Evolutionary conservation across 2,113 vertebrate genomes (phyloP), one percentile per base, ranked within the genome.

Genomic region (Leucosticte australis): DNA sequence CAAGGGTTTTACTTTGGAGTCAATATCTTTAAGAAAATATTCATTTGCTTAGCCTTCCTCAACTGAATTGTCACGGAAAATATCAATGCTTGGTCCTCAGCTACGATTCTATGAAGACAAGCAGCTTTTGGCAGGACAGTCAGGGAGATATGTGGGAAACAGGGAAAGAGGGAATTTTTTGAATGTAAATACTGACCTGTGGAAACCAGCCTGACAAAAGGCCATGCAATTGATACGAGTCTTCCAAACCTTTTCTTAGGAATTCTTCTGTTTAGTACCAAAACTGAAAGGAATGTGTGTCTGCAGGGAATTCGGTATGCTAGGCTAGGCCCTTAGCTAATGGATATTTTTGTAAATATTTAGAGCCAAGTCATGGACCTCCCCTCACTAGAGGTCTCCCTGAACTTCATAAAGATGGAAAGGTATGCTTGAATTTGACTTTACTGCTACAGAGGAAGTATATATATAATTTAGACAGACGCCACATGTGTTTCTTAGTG

Each of bases 281-380:
- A 57, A 89, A 75, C 4, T 94, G 57, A 55, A 87, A 89, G 57
- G 57, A 82, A 92, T 52, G 30, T 56, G 21, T 71, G 41, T 82
- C 91, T 87, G 69, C 37, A 59, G 19, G 56, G 73, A 78, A 41
- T 76, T 62, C 84, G 31, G 28, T 59, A 44, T n/a, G 60, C 56
- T 64, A 89, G 69, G 57, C 44, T 31, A 84, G 80, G 62, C 27
- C 21, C 47, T 82, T 52, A 68, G 71, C 73, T 89, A 95, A 93
- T 95, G 87, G 82, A 90, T 76, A 90, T 62, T 93, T 90, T 76
- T 90, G 67, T 95, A 95, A 94, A 94, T 94, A 91, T 96, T 95
- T 94, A 95, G 46, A 92, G 57, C 31, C 26, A 76, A 68, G 62
- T 57, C 52, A 37, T 69, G 44, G 74, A 79, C 69, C 23, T 89